Evolutionary conservation across 1,140 invertebrate species (phyloP), one percentile per base, ranked within the genome.

Genomic region (Drosophila pseudoananassae): DNA sequence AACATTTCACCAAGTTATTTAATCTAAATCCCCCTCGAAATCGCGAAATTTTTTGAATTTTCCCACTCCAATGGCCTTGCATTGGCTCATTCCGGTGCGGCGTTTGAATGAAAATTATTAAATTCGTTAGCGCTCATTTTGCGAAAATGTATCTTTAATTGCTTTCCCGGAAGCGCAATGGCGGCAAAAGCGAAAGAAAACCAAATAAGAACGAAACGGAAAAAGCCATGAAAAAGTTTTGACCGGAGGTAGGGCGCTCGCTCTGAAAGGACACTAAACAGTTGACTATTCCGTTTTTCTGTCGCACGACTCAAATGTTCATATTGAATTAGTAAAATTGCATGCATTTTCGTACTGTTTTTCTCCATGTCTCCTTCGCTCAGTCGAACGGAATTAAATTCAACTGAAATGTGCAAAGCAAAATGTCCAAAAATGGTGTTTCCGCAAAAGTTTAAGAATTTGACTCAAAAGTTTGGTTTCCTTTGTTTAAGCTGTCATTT

Each of bases 91-190:
- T 64, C n/a, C 17, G 46, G 14, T 33, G 53, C 27, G 33, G 40
- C 25, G 46, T 76, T 70, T 63, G 15, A 46, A 43, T 46, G 56
- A 20, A 75, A 51, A 84, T 71, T 82, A 71, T 52, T 61, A 82
- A 78, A 82, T 74, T 76, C 59, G 56, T 83, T 75, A 57, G 76
- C 60, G 61, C 8, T 47, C 55, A 53, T 60, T 49, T 36, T 8
- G 45, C 38, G 20, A 40, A 78, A 78, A 83, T 78, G 73, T 84
- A 69, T 70, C 56, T 79, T 53, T 69, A 70, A 81, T 81, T 87
- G 72, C 64, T 55, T 72, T 55, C 14, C 58, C 73, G 78, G 81
- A 84, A 74, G 23, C 55, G 59, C 25, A 74, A 75, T 25, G 23
- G 23, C 33, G 17, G 45, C 43, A 27, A 43, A 47, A 45, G 14